Evolutionary conservation across 2,888 invertebrate species (phyloP).

Genomic region (Apodemia duryi): DNA sequence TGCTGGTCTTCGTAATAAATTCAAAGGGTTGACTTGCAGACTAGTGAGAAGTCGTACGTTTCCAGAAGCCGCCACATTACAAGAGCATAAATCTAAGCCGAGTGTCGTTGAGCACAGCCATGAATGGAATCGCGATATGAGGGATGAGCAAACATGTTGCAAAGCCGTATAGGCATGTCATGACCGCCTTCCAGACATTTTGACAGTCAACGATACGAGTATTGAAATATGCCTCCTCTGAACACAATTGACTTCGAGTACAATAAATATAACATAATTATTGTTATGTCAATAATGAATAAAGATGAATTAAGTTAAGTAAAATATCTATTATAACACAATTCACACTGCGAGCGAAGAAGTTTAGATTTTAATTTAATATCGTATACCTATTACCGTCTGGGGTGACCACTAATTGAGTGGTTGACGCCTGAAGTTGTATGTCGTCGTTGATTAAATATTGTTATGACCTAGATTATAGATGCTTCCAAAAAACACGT

Average conservation of each 20-base stretch:
- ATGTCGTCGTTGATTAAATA: too few relatives aligned
- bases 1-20: slow-evolving; percentile 59
- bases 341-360: too few relatives aligned
- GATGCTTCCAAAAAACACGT: too few relatives aligned
- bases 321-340: too few relatives aligned
- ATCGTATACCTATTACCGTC: too few relatives aligned
- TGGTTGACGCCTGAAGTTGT: too few relatives aligned
- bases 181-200: slow-evolving; percentile 50
- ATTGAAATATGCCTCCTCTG: slow-evolving; percentile 66
- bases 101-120: slow-evolving; percentile 57
- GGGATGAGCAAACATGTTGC: slow-evolving; percentile 55
- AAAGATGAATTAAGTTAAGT: background rate
- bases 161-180: slow-evolving; percentile 48
- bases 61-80: slow-evolving; percentile 69
- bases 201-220: slow-evolving; percentile 68
- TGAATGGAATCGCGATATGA: slow-evolving; percentile 68
- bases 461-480: too few relatives aligned
- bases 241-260: slow-evolving; percentile 39
- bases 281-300: slow-evolving; percentile 2
- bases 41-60: slow-evolving; percentile 71
- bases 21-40: slow-evolving; percentile 61
- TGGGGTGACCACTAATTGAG: too few relatives aligned
- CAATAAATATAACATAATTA: slow-evolving; percentile 31
- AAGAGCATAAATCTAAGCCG: slow-evolving; percentile 69
- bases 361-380: too few relatives aligned